Conservation (phyloP, 2,888 invertebrate genomes). For the Tetanocera ferruginea region DNA sequence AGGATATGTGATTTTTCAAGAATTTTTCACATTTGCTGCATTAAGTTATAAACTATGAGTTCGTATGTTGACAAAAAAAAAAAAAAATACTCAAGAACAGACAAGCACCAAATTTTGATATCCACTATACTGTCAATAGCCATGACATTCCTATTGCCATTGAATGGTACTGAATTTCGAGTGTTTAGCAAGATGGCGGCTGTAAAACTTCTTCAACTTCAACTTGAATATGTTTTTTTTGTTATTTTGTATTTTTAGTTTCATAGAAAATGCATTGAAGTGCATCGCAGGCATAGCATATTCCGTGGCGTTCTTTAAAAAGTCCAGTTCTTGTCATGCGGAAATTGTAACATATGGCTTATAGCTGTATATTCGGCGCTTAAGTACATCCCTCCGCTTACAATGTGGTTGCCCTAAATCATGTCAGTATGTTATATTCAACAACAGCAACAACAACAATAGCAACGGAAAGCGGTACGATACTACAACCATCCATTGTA, state of each 20-base stretch:
- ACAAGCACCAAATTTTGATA: not conserved
- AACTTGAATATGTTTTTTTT: not conserved
- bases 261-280: constrained; percentile 21
- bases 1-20: not conserved
- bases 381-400: constrained; percentile 31
- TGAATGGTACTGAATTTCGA: constrained; percentile 52
- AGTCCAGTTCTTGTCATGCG: constrained; percentile 42
- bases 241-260: not conserved
- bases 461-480: not conserved
- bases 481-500: too few species aligned
- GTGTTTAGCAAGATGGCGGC: constrained; percentile 45
- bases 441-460: not conserved
- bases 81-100: not conserved
- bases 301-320: not conserved
- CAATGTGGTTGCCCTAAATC: constrained; percentile 62
- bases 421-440: constrained; percentile 45
- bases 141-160: not conserved
- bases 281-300: constrained; percentile 6
- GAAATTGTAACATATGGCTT: constrained; percentile 57
- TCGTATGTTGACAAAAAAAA: constrained; percentile 32
- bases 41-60: constrained; percentile 30
- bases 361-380: not conserved
- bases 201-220: not conserved
- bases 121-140: not conserved
- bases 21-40: not conserved